Conservation (phyloP, 1,140 invertebrate genomes). For the Drosophila biarmipes region DNA sequence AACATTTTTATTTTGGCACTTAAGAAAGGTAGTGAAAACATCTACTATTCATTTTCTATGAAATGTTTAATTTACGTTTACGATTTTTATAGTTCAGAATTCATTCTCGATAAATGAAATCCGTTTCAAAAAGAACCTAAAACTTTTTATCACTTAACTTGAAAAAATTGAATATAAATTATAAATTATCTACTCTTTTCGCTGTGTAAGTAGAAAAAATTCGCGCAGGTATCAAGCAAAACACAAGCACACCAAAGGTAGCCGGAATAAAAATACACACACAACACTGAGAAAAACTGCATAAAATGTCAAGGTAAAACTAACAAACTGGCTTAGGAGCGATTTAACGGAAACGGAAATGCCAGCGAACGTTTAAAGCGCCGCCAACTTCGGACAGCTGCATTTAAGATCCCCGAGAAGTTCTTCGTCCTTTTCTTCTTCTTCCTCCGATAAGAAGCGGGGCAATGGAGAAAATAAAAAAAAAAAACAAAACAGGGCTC, state of each 20-base stretch:
- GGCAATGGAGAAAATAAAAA: slow-evolving; percentile 7
- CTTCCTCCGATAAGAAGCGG: slow-evolving; percentile 58
- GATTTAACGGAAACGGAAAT: slow-evolving; percentile 75
- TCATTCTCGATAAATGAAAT: too few species aligned
- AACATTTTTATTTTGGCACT: too few species aligned
- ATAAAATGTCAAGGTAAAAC: slow-evolving; percentile 79
- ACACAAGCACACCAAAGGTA: slow-evolving; percentile 39
- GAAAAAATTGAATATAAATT: too few species aligned
- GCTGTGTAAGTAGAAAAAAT: slow-evolving; percentile 28
- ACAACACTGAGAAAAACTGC: slow-evolving; percentile 53
- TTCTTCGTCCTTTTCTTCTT: slow-evolving; percentile 6
- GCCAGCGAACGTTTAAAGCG: slow-evolving; percentile 61
- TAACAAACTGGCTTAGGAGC: slow-evolving; percentile 64
- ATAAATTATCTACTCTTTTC: background rate
- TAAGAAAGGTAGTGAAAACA: too few species aligned
- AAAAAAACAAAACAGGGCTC: slow-evolving; percentile 46
- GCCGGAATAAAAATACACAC: slow-evolving; percentile 24
- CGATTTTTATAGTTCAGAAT: too few species aligned
- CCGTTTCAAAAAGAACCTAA: too few species aligned
- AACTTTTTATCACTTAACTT: too few species aligned
- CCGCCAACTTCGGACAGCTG: slow-evolving; percentile 49
- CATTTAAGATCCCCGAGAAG: slow-evolving; percentile 50
- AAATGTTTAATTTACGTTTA: too few species aligned
- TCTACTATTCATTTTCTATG: too few species aligned
- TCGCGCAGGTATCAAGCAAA: slow-evolving; percentile 61